These are phyloP conservation scores for Drosophila ficusphila DNA, from an alignment of 1,140 invertebrate species.

Conservation along the genomic window DNA sequence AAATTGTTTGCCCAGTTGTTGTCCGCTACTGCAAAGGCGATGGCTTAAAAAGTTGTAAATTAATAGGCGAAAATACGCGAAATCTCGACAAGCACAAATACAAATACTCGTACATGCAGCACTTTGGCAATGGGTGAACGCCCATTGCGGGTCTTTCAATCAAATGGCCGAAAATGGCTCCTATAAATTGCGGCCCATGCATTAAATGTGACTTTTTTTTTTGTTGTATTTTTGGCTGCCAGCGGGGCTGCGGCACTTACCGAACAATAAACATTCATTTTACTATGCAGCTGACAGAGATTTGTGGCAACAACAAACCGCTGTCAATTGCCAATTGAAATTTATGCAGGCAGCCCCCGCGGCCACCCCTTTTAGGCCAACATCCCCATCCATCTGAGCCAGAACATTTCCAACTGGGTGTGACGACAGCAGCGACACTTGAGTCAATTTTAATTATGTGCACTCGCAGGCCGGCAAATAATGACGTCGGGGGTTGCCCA, in stretches of 20 bases:
- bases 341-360: conserved; percentile 58
- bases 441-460: conserved; percentile 83
- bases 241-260: conserved; percentile 65
- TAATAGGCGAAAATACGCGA: conserved; percentile 77
- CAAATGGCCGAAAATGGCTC: conserved; percentile 73
- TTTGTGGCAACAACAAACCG: conserved; percentile 67
- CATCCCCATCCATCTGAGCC: conserved; percentile 7
- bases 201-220: conserved; percentile 63
- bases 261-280: conserved; percentile 82
- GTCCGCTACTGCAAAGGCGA: conserved; percentile 35
- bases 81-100: conserved; percentile 38
- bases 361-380: neutral
- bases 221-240: conserved; percentile 18
- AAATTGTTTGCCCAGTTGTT: conserved; percentile 61
- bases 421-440: conserved; percentile 70
- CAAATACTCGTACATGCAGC: conserved; percentile 1
- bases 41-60: conserved; percentile 75
- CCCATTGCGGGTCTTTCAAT: conserved; percentile 74
- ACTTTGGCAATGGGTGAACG: conserved; percentile 63
- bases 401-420: conserved; percentile 66
- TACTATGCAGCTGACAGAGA: conserved; percentile 72
- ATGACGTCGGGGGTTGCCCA: conserved; percentile 74
- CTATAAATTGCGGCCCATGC: conserved; percentile 69
- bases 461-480: conserved; percentile 58
- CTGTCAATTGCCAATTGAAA: conserved; percentile 67